These are phyloP conservation scores for Harpagus bidentatus DNA, from an alignment of 2,113 vertebrate species.

Conservation along the genomic window DNA sequence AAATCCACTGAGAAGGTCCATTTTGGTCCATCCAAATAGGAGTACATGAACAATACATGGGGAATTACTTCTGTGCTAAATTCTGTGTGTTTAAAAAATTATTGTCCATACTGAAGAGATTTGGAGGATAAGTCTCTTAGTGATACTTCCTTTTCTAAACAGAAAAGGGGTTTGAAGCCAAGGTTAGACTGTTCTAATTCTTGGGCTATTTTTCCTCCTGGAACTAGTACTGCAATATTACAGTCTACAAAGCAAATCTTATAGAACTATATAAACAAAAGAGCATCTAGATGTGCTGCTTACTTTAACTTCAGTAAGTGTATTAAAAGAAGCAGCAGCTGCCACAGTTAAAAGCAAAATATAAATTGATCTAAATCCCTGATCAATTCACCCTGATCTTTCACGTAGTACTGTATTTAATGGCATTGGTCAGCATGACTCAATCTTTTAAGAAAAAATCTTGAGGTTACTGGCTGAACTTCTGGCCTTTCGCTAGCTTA, in stretches of 20 bases:
- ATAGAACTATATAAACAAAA: background rate
- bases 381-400: conserved; percentile 1
- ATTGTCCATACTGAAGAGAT: background rate
- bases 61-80: background rate
- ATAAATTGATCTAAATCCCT: background rate
- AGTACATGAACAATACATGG: background rate
- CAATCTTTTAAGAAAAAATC: background rate
- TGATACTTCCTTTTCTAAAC: background rate
- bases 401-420: background rate
- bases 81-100: background rate
- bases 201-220: background rate
- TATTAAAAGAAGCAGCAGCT: background rate
- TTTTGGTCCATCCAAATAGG: background rate
- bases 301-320: background rate
- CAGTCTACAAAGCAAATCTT: background rate
- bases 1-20: background rate
- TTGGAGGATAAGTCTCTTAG: background rate
- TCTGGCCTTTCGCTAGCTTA: conserved; percentile 1
- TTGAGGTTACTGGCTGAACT: conserved; percentile 13
- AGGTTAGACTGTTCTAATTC: background rate
- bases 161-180: background rate
- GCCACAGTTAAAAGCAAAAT: background rate
- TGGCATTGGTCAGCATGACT: background rate
- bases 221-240: background rate
- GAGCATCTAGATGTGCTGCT: background rate